Conservation (phyloP, 2,797 vertebrate species). For the Myotis findleyi region DNA sequence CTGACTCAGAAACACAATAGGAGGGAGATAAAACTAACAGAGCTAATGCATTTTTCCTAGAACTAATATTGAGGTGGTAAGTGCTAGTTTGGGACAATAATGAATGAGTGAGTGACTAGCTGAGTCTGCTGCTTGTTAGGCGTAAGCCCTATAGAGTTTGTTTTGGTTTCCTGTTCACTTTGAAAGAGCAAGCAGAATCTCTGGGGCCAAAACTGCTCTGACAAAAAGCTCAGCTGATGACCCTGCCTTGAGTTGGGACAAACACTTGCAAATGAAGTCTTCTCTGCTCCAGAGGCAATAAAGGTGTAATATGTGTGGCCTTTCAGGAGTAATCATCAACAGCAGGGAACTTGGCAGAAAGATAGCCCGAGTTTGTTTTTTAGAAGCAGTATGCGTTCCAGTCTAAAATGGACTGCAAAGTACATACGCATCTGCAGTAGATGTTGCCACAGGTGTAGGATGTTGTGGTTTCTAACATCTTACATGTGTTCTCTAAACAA, state of each 20-base stretch:
- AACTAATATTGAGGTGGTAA: not conserved
- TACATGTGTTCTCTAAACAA: constrained; percentile 84
- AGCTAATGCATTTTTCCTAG: not conserved
- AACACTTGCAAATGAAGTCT: constrained; percentile 57
- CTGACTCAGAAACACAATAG: not conserved
- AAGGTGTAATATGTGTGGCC: constrained; percentile 23
- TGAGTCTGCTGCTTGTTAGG: constrained; percentile 52
- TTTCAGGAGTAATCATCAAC: constrained; percentile 71
- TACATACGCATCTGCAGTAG: constrained; percentile 78
- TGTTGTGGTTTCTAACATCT: constrained; percentile 84
- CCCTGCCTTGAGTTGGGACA: constrained; percentile 31
- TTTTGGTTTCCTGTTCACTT: constrained; percentile 72
- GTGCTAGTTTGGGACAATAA: constrained; percentile 57
- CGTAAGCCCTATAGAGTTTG: not conserved
- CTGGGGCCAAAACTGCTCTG: constrained; percentile 20
- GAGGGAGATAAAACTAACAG: constrained; percentile 20
- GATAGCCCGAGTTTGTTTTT: constrained; percentile 70
- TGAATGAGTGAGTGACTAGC: not conserved
- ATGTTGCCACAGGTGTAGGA: constrained; percentile 87
- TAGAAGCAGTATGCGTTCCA: constrained; percentile 26
- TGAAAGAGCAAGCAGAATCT: constrained; percentile 64
- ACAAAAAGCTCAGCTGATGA: constrained; percentile 57
- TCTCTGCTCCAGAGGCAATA: constrained; percentile 31
- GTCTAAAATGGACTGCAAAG: constrained; percentile 48
- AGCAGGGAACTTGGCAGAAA: constrained; percentile 70